phyloP scores from a whole-genome alignment of 64 coral and sea anemone species.

The Actinia equina region DNA sequence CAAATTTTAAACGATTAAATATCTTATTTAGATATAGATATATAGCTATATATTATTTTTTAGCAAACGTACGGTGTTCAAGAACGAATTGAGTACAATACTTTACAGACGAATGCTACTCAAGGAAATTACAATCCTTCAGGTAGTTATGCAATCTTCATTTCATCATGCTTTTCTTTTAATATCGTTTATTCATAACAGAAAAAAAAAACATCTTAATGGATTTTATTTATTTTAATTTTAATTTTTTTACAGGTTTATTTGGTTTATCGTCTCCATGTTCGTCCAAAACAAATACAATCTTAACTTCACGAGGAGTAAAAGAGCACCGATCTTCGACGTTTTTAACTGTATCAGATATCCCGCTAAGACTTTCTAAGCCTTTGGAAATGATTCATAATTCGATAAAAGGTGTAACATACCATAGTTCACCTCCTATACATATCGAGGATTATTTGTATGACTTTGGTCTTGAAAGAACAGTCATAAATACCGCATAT shows the following conservation, averaged over 20 bases:
- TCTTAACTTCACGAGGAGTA: background rate
- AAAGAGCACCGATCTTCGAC: constrained; percentile 20
- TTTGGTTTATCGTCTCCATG: background rate
- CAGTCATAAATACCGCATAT: constrained; percentile 6
- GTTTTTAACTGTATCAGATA: constrained; percentile 67
- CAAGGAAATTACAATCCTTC: background rate
- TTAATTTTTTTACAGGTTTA: too few species aligned
- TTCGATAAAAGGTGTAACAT: background rate
- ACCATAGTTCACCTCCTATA: background rate
- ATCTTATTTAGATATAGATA: too few species aligned
- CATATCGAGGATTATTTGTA: constrained; percentile 51
- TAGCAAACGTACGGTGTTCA: background rate
- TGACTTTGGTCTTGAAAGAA: constrained; percentile 74
- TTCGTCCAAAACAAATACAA: background rate
- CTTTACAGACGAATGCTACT: background rate
- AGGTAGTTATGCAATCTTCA: background rate
- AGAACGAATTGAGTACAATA: background rate
- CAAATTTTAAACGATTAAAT: too few species aligned
- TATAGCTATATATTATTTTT: background rate
- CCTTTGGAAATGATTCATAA: constrained; percentile 24
- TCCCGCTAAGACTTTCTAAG: constrained; percentile 62
- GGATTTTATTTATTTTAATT: background rate
- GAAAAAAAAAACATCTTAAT: too few species aligned
- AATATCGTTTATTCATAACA: background rate
- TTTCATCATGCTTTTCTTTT: background rate